Evolutionary conservation across 1,140 invertebrate genomes (phyloP).

Genomic region (Chironomus tepperi): DNA sequence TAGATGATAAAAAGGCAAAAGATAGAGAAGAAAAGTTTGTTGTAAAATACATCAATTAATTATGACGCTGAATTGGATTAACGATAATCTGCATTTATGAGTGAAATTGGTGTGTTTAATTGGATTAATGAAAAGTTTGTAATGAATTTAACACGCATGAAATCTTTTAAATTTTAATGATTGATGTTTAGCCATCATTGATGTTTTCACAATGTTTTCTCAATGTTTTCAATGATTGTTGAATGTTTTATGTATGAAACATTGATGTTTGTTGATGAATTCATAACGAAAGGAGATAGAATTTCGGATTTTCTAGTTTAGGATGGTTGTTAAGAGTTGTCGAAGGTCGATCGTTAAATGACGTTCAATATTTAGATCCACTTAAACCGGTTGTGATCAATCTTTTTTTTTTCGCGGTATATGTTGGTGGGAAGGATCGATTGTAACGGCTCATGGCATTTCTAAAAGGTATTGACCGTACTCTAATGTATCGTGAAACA

Average conservation of each 20-base stretch:
- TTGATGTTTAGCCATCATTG: not conserved
- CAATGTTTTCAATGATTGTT: constrained; percentile 14
- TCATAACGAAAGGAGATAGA: not conserved
- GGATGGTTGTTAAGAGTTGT: too few relatives aligned
- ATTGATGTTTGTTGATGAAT: not conserved
- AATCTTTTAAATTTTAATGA: not conserved
- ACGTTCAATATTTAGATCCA: too few relatives aligned
- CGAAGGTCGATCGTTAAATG: too few relatives aligned
- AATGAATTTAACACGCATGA: not conserved
- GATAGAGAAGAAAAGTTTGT: too few relatives aligned
- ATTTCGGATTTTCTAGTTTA: too few relatives aligned
- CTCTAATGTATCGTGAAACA: too few relatives aligned
- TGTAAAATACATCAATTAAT: not conserved
- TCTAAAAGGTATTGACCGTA: too few relatives aligned
- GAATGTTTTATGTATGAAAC: not conserved
- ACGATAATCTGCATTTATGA: not conserved
- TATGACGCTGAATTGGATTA: not conserved
- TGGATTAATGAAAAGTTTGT: not conserved
- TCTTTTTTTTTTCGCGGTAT: too few relatives aligned
- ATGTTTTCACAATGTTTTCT: not conserved
- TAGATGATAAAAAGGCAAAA: too few relatives aligned
- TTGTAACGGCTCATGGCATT: too few relatives aligned
- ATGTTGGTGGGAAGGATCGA: too few relatives aligned
- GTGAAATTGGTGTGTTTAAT: constrained; percentile 3
- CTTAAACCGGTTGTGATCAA: too few relatives aligned